Evolutionary conservation across 2,797 vertebrate species (phyloP).

Genomic region (Oreonectes daqikongensis): DNA sequence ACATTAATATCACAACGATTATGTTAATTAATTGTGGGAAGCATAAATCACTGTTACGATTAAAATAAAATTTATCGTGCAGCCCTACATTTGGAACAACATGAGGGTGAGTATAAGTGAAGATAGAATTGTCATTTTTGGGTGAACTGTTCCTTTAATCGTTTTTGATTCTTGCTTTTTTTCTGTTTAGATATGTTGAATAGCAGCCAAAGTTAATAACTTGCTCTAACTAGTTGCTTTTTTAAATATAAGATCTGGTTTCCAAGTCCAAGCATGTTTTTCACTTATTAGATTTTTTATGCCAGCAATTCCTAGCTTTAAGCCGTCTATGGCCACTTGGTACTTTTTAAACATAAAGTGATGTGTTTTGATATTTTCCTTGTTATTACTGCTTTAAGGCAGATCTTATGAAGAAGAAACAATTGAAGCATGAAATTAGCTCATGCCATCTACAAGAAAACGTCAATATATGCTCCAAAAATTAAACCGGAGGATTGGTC

Average conservation of each 20-base stretch:
- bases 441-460: conserved; percentile 66
- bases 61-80: too few species aligned
- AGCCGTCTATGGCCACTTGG: conserved; percentile 5
- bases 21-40: too few species aligned
- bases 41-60: too few species aligned
- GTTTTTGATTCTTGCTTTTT: not conserved
- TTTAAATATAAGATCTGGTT: conserved; percentile 2
- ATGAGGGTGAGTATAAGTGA: not conserved
- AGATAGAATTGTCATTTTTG: too few species aligned
- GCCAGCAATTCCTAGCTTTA: conserved; percentile 6
- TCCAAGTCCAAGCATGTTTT: conserved; percentile 2
- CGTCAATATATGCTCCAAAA: conserved; percentile 64
- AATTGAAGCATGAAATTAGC: conserved; percentile 69
- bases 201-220: not conserved
- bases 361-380: conserved; percentile 48
- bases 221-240: not conserved
- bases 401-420: conserved; percentile 53
- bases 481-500: conserved; percentile 44
- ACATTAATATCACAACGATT: too few species aligned
- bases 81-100: too few species aligned
- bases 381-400: conserved; percentile 43
- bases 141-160: too few species aligned
- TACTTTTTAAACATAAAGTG: conserved; percentile 33
- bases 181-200: not conserved
- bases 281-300: not conserved